Conservation (phyloP, 2,113 vertebrate species). For the Takifugu bimaculatus region DNA sequence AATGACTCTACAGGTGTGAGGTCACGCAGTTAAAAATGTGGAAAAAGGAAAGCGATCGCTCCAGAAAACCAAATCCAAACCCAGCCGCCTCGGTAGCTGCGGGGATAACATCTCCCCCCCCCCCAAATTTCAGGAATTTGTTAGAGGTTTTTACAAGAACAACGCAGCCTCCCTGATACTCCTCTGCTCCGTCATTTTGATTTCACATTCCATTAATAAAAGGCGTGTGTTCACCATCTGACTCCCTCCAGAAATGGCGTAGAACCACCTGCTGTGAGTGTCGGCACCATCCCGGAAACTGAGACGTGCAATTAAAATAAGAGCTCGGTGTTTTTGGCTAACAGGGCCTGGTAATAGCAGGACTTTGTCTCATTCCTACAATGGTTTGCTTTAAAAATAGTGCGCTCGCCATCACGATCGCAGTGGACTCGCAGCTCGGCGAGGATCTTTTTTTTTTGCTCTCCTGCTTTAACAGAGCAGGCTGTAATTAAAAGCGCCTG, state of each 20-base stretch:
- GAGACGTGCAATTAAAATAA: constrained; percentile 21
- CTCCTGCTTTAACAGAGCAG: constrained; percentile 43
- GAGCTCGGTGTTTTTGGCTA: constrained; percentile 27
- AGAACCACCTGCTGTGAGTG: constrained; percentile 38
- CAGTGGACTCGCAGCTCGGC: constrained; percentile 15
- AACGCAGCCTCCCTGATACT: constrained; percentile 50
- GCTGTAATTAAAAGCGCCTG: constrained; percentile 71
- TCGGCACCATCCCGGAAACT: not conserved
- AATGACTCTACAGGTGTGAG: constrained; percentile 43
- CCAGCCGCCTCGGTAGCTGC: constrained; percentile 23
- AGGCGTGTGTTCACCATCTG: constrained; percentile 13
- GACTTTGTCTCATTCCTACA: constrained; percentile 41
- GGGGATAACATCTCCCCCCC: constrained; percentile 24
- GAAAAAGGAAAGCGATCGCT: constrained; percentile 36
- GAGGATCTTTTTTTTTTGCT: constrained; percentile 10
- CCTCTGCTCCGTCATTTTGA: constrained; percentile 62
- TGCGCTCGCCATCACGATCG: constrained; percentile 18
- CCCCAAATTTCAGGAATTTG: constrained; percentile 61
- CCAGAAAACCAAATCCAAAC: constrained; percentile 37
- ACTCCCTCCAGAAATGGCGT: constrained; percentile 29
- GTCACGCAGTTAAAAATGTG: constrained; percentile 13
- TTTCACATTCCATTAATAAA: constrained; percentile 16
- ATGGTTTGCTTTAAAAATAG: constrained; percentile 38
- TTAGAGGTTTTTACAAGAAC: constrained; percentile 57
- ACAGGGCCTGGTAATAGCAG: constrained; percentile 15